Evolutionary conservation across 2,797 vertebrate species (phyloP), one percentile per base, ranked within the genome.

Genomic region (Gambelia wislizenii): DNA sequence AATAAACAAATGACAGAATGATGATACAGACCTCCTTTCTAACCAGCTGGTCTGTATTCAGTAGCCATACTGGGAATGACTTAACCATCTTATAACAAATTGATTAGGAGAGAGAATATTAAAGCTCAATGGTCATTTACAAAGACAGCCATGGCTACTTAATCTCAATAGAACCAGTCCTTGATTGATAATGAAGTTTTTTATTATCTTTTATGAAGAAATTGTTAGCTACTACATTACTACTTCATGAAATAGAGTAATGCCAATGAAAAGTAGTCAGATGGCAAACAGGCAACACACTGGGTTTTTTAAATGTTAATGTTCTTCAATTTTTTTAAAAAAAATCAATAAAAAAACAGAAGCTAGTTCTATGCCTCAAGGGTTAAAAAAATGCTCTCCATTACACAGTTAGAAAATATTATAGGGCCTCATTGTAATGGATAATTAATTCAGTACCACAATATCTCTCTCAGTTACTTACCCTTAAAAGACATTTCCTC

Each of bases 91-190:
- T 74, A 56, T 94, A 94, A 82, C 88, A 95, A 22, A 22, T 82
- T 75, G 61, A 78, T 92, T 93, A 86, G 61, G 91, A 30, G 52
- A 85, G 56, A 12, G 25, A 69, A 79, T 84, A 39, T 79, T n/a
- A 85, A 88, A 67, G 86, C 42, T 89, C 92, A 90, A 77, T 56
- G 44, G 84, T 86, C 27, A 92, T 93, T 94, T 94, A 90, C 47
- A 93, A 93, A 92, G 69, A 80, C 42, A 91, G 54, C 77, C 91
- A 70, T 89, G 77, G 70, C 82, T 94, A 86, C 64, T 94, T 95
- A 92, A 94, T 85, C 82, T 94, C 52, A 6, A 87, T 61, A 91
- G 59, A 87, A 75, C 86, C 18, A 89, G n/a, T 82, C 3, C 72
- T 84, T 91, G 44, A 86, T 82, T 85, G 89, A 92, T 87, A 92